Evolutionary conservation across 2,888 invertebrate genomes (phyloP), one percentile per base, ranked within the genome.

Genomic region (Beris morrisii): DNA sequence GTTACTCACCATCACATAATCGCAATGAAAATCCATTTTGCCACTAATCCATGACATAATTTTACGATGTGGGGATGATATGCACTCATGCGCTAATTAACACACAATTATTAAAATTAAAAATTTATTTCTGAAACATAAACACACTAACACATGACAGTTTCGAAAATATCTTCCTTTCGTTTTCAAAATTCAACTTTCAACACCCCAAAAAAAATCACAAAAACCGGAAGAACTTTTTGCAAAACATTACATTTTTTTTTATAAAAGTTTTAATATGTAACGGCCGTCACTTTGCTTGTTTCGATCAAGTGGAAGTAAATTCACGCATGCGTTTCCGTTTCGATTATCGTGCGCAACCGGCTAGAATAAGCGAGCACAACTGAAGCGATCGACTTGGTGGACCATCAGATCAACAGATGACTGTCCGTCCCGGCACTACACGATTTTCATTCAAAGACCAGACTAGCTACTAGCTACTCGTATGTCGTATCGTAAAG

Each of bases 31-130:
- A 44, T 64, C 64, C 67, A 67, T 67, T 52, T 58, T 64, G 12
- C 43, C 54, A 38, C 54, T 67, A 67, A 53, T 55, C 64, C 64
- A 67, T 67, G 58, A 58, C 67, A 67, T 67, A 67, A 59, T 65
- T 67, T 48, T 15, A 31, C 58, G 38, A 1, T 11, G 15, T 52
- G 5, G 45, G 43, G 28, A 15, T 32, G 12, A 52, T 28, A 50
- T 52, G 15, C 61, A 61, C 38, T 22, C 12, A 61, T 61, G 15
- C 12, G 38, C 38, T 38, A 13, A 31, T 32, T 32, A 12, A 12
- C 44, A 56, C 56, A 15, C 30, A 15, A 45, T 46, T 28, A 59
- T 11, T 22, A 22, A 22, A 22, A 22, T 22, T 2, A 22, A 22
- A 22, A 22, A 22, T 22, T 22, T 1, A 22, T 22, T 22, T 22